A percentile compares a stretch with the other conserved stretches of the same genome.
Conservation (phyloP, 2,113 vertebrate genomes). For the Dicerorhinus sumatrensis region DNA sequence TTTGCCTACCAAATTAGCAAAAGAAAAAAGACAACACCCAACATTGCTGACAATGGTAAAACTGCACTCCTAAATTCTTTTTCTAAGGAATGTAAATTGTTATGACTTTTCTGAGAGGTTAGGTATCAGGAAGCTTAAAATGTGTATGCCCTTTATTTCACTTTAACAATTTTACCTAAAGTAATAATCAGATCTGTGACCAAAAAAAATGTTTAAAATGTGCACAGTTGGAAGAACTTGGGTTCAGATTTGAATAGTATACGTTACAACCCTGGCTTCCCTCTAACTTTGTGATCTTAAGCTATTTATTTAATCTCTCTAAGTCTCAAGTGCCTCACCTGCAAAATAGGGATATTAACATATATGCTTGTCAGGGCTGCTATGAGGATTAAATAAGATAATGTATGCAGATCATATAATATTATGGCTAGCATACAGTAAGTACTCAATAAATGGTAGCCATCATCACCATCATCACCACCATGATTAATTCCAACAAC, state of each 20-base stretch:
- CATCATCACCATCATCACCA: background rate
- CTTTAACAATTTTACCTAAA: conserved; percentile 63
- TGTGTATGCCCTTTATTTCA: background rate
- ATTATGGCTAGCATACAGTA: background rate
- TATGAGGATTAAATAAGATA: background rate
- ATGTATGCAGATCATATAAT: background rate
- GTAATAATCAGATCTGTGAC: background rate
- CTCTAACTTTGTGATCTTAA: background rate
- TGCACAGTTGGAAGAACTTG: background rate
- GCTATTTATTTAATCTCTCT: background rate
- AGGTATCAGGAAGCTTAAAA: conserved; percentile 39
- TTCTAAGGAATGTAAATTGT: conserved; percentile 39
- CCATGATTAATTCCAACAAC: background rate
- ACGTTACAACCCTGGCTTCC: background rate
- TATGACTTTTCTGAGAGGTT: background rate
- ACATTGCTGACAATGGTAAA: background rate
- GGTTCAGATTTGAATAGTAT: conserved; percentile 8
- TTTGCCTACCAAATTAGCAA: background rate
- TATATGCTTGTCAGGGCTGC: background rate
- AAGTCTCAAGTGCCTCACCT: background rate
- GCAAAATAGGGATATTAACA: background rate
- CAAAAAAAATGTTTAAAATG: background rate
- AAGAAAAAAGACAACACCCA: conserved; percentile 12
- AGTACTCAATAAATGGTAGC: background rate
- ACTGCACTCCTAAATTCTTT: background rate